Percentiles rank a stretch among this genome's conserved stretches.
Conservation (phyloP, 2,797 vertebrate species). For the Catostomus latipinnis region DNA sequence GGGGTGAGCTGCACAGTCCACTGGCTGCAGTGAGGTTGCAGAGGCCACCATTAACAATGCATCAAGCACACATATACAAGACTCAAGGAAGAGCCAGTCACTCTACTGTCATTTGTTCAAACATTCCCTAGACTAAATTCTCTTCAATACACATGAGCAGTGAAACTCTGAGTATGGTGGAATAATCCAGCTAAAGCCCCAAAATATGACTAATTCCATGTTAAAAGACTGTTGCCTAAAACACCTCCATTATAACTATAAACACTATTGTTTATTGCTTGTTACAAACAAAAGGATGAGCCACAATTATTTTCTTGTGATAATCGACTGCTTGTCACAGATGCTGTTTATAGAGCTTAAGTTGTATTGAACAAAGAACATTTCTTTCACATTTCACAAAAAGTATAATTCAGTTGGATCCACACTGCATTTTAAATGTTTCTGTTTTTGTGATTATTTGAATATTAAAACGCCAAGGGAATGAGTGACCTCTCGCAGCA, state of each 20-base stretch:
- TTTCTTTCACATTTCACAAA: too few relatives aligned
- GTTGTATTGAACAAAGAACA: too few relatives aligned
- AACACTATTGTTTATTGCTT: not conserved
- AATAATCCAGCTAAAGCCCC: not conserved
- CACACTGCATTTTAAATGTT: not conserved
- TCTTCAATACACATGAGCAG: not conserved
- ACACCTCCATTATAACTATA: not conserved
- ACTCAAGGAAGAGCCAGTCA: constrained; percentile 1
- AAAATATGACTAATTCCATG: not conserved
- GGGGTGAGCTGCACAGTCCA: constrained; percentile 17
- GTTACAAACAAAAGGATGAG: too few relatives aligned
- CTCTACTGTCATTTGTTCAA: constrained; percentile 4
- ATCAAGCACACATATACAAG: constrained; percentile 30
- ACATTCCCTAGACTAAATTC: constrained; percentile 11
- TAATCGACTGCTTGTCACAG: too few relatives aligned
- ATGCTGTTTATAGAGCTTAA: too few relatives aligned
- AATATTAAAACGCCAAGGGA: not conserved
- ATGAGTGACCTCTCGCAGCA: not conserved
- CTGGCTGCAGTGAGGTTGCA: not conserved
- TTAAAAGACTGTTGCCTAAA: not conserved
- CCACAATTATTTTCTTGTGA: too few relatives aligned
- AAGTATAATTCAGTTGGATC: not conserved
- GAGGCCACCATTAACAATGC: constrained; percentile 45
- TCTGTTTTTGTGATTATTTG: not conserved
- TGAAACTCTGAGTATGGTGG: not conserved